These are phyloP conservation scores for Leptobrachium leishanense DNA, from an alignment of 2,113 vertebrate species.

Conservation along the genomic window DNA sequence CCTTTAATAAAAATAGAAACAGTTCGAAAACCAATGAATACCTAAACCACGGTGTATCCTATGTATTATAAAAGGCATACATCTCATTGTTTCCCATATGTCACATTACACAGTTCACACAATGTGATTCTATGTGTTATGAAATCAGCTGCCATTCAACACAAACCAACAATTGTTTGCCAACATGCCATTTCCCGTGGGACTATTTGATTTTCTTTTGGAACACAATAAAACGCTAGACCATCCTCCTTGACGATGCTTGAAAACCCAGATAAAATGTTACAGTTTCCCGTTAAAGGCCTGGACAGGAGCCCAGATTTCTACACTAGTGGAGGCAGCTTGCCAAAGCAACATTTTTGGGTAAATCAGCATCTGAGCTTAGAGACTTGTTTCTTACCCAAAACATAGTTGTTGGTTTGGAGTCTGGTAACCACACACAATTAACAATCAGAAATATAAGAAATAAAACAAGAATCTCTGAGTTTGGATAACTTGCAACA, in stretches of 20 bases:
- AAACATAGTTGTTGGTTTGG: no score
- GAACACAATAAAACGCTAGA: constrained; percentile 48
- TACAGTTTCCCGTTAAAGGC: constrained; percentile 9
- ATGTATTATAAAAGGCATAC: no score
- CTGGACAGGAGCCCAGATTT: constrained; percentile 39
- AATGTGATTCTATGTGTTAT: constrained; percentile 1
- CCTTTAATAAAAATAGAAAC: constrained; percentile 52
- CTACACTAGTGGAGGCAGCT: not conserved
- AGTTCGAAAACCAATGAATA: not conserved
- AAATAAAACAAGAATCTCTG: no score
- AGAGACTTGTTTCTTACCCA: not conserved
- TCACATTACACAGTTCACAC: no score
- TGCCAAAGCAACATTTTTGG: constrained; percentile 15
- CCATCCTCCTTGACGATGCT: constrained; percentile 39
- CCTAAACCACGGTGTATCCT: no score
- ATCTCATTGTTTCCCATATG: no score
- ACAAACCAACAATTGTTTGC: not conserved
- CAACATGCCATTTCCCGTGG: constrained; percentile 2
- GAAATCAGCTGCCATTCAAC: not conserved
- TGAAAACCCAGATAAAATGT: constrained; percentile 13
- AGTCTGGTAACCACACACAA: no score
- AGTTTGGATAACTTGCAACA: no score
- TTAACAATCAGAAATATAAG: no score
- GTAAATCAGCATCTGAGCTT: not conserved
- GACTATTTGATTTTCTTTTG: constrained; percentile 21